Conservation (phyloP, 2,888 invertebrate genomes). For the Eumacrocentrus americanus region DNA sequence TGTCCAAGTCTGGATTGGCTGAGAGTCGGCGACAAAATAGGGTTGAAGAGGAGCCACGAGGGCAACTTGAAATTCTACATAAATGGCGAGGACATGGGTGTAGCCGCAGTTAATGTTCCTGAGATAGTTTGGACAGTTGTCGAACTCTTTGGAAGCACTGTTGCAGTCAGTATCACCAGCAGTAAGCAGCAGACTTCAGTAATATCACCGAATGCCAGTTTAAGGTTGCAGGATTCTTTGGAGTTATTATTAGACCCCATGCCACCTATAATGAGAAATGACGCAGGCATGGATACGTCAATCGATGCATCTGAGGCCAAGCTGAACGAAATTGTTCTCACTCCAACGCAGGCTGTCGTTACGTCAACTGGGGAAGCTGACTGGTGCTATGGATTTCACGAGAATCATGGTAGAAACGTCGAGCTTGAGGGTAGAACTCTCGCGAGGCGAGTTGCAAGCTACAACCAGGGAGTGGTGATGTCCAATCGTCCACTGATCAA, state of each 20-base stretch:
- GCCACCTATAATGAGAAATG: conserved; percentile 57
- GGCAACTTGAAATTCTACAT: conserved; percentile 75
- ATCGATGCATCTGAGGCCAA: conserved; percentile 56
- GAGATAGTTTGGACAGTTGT: conserved; percentile 84
- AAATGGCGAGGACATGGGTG: conserved; percentile 82
- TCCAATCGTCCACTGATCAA: conserved; percentile 57
- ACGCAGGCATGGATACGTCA: conserved; percentile 57
- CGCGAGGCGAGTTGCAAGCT: conserved; percentile 77
- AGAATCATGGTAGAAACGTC: conserved; percentile 84
- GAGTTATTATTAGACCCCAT: conserved; percentile 68
- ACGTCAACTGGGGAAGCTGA: conserved; percentile 48
- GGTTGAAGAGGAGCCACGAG: conserved; percentile 75
- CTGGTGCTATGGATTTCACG: conserved; percentile 74
- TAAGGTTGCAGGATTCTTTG: conserved; percentile 67
- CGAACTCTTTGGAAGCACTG: conserved; percentile 81
- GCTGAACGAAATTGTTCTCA: conserved; percentile 51
- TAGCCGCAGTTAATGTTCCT: conserved; percentile 77
- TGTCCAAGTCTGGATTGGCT: conserved; percentile 81
- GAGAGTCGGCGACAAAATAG: conserved; percentile 78
- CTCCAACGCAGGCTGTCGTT: conserved; percentile 52
- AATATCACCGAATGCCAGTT: conserved; percentile 62
- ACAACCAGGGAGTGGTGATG: conserved; percentile 64
- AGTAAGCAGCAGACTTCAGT: conserved; percentile 65
- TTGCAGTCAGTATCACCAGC: conserved; percentile 77
- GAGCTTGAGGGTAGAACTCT: conserved; percentile 70